These are phyloP conservation scores for Pinna nobilis DNA, from an alignment of 1,140 invertebrate species.

Conservation along the genomic window DNA sequence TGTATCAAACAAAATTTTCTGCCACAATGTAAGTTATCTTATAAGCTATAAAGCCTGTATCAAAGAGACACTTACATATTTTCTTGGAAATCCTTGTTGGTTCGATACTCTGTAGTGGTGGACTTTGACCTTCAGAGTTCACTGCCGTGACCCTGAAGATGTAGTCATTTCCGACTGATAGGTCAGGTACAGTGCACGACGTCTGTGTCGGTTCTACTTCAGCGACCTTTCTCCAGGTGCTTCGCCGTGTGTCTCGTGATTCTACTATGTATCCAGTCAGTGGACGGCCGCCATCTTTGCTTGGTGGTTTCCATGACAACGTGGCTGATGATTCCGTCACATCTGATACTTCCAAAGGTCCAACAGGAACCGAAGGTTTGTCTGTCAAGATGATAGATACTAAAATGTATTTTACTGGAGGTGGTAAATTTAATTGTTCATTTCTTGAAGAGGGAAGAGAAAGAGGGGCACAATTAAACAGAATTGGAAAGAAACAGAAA, in stretches of 20 bases:
- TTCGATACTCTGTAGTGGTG: conserved; percentile 89
- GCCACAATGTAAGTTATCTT: too few species aligned
- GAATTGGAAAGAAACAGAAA: too few species aligned
- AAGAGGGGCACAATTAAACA: too few species aligned
- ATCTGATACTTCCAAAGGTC: conserved; percentile 80
- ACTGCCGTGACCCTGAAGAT: conserved; percentile 92
- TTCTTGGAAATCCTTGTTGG: conserved; percentile 78
- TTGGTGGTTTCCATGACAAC: conserved; percentile 70
- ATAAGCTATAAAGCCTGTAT: too few species aligned
- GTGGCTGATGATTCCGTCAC: conserved; percentile 74
- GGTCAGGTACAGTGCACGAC: conserved; percentile 89
- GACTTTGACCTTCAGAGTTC: conserved; percentile 95
- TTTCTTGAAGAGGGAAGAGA: too few species aligned
- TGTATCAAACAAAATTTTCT: too few species aligned
- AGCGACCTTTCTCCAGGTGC: conserved; percentile 88
- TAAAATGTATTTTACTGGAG: not conserved
- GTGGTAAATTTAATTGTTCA: too few species aligned
- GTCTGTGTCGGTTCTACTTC: conserved; percentile 47
- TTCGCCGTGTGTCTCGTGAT: conserved; percentile 79
- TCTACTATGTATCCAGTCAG: conserved; percentile 72
- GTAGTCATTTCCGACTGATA: conserved; percentile 88
- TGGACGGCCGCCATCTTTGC: conserved; percentile 69
- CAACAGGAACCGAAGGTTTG: conserved; percentile 91
- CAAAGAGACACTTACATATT: not conserved
- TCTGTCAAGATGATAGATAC: conserved; percentile 23